Percentiles rank a stretch among this genome's conserved stretches.
These are phyloP conservation scores for Megaceryle maxima DNA, from an alignment of 2,113 vertebrate genomes.

Conservation along the genomic window DNA sequence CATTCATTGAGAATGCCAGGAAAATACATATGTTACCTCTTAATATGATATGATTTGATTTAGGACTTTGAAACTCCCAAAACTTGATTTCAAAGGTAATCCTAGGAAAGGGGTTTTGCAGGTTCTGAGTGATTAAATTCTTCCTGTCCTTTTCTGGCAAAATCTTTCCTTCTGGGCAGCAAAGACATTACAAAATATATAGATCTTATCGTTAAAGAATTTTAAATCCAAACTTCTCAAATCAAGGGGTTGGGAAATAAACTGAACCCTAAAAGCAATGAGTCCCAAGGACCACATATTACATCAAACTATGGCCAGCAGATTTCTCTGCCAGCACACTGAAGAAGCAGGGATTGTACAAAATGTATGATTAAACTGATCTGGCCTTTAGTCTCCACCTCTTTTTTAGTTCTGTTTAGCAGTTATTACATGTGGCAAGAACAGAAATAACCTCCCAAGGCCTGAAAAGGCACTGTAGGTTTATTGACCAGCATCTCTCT, in stretches of 20 bases:
- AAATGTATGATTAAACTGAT: background rate
- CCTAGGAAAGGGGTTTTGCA: background rate
- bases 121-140: background rate
- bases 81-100: background rate
- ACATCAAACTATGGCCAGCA: background rate
- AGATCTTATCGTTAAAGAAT: background rate
- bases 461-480: background rate
- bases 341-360: background rate
- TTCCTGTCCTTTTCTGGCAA: background rate
- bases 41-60: background rate
- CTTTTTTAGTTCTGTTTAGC: background rate
- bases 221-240: background rate
- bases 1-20: background rate
- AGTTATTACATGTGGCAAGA: background rate
- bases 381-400: background rate
- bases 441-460: background rate
- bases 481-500: background rate
- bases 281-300: accelerated
- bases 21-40: background rate
- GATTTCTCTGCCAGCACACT: background rate
- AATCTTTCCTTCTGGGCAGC: background rate
- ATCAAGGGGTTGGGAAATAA: background rate
- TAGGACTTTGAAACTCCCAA: background rate
- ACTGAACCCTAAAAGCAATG: accelerated
- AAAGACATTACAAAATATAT: background rate